Evolutionary conservation across 2,113 vertebrate species (phyloP).

Genomic region (Syrrhaptes paradoxus): DNA sequence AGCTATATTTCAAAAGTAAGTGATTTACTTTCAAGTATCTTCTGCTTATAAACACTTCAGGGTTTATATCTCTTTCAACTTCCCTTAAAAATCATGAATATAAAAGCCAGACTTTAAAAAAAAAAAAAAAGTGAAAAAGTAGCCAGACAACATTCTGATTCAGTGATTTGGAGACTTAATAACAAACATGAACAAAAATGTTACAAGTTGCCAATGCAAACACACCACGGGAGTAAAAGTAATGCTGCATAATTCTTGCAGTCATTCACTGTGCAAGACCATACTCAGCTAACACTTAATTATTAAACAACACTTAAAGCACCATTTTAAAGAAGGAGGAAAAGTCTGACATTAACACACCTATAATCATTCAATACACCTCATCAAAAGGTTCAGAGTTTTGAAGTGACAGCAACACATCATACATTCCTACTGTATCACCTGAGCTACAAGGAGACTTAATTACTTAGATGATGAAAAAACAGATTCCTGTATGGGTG

Average conservation of each 20-base stretch:
- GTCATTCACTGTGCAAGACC: neutral
- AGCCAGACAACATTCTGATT: neutral
- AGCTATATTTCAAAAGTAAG: neutral
- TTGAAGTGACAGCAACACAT: neutral
- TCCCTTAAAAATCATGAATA: neutral
- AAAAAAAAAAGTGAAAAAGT: neutral
- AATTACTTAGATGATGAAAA: neutral
- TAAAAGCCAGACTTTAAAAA: neutral
- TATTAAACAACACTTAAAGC: neutral
- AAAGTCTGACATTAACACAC: neutral
- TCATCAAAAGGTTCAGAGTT: neutral
- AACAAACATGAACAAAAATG: neutral
- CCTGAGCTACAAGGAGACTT: neutral
- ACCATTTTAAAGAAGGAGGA: neutral
- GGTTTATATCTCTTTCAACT: neutral
- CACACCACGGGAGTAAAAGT: neutral
- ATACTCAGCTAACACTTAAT: neutral
- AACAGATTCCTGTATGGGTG: neutral
- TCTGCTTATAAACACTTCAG: neutral
- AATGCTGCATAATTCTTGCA: neutral
- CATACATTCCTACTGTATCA: neutral
- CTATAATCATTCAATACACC: neutral
- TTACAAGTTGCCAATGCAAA: neutral
- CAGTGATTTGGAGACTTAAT: neutral
- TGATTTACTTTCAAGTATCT: neutral